Evolutionary conservation across 2,888 invertebrate genomes (phyloP), one percentile per base, ranked within the genome.

Genomic region (Leucoma salicis): DNA sequence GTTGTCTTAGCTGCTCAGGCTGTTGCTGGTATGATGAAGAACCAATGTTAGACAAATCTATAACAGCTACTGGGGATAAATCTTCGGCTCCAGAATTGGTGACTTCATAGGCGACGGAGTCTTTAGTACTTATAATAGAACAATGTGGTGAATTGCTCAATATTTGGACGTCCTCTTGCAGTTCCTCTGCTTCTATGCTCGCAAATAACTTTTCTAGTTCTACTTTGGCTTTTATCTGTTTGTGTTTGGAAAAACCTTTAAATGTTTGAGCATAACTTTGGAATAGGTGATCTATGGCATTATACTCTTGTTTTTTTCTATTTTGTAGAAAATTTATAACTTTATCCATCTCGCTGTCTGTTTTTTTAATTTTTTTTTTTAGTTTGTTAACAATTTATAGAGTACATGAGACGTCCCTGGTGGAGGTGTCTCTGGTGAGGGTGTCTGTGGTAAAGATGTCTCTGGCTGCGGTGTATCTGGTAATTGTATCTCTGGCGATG

Each of bases 261-360:
- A 18, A 18, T 18, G 18, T 18, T 18, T 18, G n/a, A n/a, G n/a
- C n/a, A n/a, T n/a, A n/a, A n/a, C n/a, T n/a, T n/a, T n/a, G n/a
- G n/a, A n/a, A n/a, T 18, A 42, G 21, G 18, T 37, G 37, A 21
- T 42, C 42, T 18, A 46, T 35, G 35, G 39, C 42, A 33, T 42
- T 37, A 10, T 36, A 14, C 25, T 49, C 16, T 39, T 42, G 21
- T 39, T 46, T 34, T 29, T 36, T 36, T 39, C 32, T n/a, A n/a
- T n/a, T 42, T 32, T 39, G 18, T 35, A 42, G 32, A 38, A 29
- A 34, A 31, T 39, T 35, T 36, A 36, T 28, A 37, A 42, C 33
- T 44, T 44, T 44, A 38, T 49, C 39, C 18, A 35, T 35, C 12
- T 35, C 24, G 12, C 33, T 32, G 25, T 41, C 31, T 29, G 15